phyloP scores from a whole-genome alignment of 1,140 invertebrate species.

The Pseudomyrmex dendroicus region DNA sequence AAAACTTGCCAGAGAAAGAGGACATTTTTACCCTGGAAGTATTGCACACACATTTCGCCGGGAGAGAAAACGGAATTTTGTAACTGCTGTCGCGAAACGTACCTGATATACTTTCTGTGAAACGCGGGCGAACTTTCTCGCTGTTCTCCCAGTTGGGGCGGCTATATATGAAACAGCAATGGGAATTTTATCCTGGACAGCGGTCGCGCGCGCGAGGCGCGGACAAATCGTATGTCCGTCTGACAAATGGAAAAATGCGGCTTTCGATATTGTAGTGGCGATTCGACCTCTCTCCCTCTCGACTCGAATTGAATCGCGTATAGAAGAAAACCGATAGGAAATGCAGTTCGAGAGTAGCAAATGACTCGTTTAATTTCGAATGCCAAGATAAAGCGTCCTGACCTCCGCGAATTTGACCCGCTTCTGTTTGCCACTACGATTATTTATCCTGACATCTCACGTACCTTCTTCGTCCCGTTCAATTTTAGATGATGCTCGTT shows the following conservation, averaged over 20 bases:
- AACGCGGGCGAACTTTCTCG: conserved; percentile 30
- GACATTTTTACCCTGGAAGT: conserved; percentile 38
- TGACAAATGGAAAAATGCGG: conserved; percentile 64
- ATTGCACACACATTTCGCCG: conserved; percentile 49
- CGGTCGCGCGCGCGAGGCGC: background rate
- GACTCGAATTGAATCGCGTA: conserved; percentile 47
- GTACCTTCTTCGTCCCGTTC: background rate
- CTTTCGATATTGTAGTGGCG: conserved; percentile 39
- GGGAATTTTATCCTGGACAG: conserved; percentile 44
- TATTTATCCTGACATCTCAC: conserved; percentile 20
- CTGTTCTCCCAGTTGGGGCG: conserved; percentile 46
- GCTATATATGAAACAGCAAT: conserved; percentile 25
- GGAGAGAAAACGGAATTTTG: conserved; percentile 51
- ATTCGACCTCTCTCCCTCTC: background rate
- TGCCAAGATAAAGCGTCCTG: conserved; percentile 15
- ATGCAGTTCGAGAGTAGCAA: conserved; percentile 43
- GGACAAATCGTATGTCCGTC: conserved; percentile 49
- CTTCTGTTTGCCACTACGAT: conserved; percentile 21
- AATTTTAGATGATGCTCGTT: background rate
- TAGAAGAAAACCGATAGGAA: conserved; percentile 25
- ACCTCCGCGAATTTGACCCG: conserved; percentile 42
- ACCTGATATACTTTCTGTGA: conserved; percentile 50
- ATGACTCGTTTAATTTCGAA: conserved; percentile 58
- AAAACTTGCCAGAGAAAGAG: conserved; percentile 40
- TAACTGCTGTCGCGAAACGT: conserved; percentile 56